These are phyloP conservation scores for Chloropsis cyanopogon DNA, from an alignment of 2,113 vertebrate species.

Conservation along the genomic window DNA sequence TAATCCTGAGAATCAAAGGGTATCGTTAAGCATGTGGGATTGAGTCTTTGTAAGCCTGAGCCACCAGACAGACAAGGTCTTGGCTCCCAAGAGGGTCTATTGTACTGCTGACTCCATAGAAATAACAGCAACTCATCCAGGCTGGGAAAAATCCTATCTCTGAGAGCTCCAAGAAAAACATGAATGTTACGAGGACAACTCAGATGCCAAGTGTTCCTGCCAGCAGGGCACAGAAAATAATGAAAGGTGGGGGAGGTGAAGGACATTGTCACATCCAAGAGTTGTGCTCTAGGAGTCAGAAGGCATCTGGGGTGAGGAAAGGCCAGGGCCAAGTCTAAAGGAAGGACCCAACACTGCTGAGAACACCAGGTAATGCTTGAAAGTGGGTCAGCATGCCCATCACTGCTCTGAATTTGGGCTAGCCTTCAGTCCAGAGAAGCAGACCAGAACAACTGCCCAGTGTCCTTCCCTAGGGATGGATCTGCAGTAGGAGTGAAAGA, in stretches of 20 bases:
- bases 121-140: slow-evolving; percentile 46
- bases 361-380: neutral
- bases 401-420: neutral
- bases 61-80: slow-evolving; percentile 16
- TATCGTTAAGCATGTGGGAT: neutral
- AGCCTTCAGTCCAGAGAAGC: neutral
- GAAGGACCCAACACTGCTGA: neutral
- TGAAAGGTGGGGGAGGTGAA: neutral
- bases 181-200: neutral
- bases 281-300: neutral
- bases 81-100: slow-evolving; percentile 37
- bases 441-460: neutral
- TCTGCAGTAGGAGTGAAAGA: neutral
- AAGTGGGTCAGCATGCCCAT: neutral
- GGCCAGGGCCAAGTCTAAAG: neutral
- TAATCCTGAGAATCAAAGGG: slow-evolving; percentile 6
- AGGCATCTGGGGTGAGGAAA: neutral
- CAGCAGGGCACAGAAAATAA: slow-evolving; percentile 9
- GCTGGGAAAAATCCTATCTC: slow-evolving; percentile 49
- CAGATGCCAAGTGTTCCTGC: neutral
- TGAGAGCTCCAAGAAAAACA: slow-evolving; percentile 44
- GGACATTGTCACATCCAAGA: neutral
- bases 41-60: slow-evolving; percentile 18
- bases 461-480: neutral
- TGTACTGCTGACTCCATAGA: slow-evolving; percentile 41